Conservation (phyloP, 2,113 vertebrate genomes). For the Rhipidura dahli region DNA sequence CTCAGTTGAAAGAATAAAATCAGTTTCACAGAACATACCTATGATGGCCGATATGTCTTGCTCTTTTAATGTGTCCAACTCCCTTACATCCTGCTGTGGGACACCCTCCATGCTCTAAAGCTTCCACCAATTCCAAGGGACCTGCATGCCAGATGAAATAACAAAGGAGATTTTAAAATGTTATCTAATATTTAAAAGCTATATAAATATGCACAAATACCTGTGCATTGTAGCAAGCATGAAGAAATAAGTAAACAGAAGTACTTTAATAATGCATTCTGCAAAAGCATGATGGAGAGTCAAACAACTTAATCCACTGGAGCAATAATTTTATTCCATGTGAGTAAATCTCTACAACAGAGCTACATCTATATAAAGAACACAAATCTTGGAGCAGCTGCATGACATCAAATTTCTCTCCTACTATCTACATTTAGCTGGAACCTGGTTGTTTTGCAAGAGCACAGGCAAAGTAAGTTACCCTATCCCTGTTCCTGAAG, state of each 20-base stretch:
- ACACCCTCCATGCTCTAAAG: constrained; percentile 79
- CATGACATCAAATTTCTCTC: neutral
- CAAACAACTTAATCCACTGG: neutral
- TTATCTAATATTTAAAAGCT: neutral
- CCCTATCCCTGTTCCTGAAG: neutral
- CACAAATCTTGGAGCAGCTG: neutral
- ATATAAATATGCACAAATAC: neutral
- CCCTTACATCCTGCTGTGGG: constrained; percentile 83
- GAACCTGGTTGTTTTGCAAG: neutral
- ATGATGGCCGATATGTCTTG: constrained; percentile 80
- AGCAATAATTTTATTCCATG: neutral
- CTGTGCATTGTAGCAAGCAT: neutral
- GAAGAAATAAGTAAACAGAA: neutral
- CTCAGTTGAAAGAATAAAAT: neutral
- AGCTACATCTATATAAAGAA: neutral
- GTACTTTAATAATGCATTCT: neutral
- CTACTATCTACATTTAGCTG: neutral
- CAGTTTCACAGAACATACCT: constrained; percentile 70
- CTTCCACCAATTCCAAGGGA: constrained; percentile 79
- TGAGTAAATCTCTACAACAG: neutral
- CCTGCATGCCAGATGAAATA: constrained; percentile 55
- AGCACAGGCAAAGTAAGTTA: neutral
- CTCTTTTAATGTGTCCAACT: constrained; percentile 83
- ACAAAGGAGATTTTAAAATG: neutral
- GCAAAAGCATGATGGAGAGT: neutral